These are phyloP conservation scores for Sarcophaga bullata DNA, from an alignment of 1,140 invertebrate genomes.

Conservation along the genomic window DNA sequence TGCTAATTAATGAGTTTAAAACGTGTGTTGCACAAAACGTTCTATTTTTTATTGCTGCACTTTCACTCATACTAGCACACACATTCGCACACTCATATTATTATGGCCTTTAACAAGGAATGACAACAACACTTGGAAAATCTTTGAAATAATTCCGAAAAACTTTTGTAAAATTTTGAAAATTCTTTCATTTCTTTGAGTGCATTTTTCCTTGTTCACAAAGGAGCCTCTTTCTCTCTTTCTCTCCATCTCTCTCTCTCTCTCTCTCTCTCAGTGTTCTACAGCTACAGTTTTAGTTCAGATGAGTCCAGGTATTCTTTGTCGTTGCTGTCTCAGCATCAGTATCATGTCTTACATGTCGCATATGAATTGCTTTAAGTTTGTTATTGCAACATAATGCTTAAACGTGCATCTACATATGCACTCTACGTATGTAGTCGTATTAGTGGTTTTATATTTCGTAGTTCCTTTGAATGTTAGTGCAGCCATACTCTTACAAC, in stretches of 20 bases:
- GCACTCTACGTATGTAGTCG: not conserved
- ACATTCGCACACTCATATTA: no score
- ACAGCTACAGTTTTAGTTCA: not conserved
- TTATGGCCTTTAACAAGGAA: no score
- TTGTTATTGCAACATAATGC: not conserved
- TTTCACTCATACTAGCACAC: not conserved
- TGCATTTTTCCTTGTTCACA: not conserved
- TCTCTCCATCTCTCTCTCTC: not conserved
- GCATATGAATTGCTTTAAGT: not conserved
- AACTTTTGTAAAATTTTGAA: no score
- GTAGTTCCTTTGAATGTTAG: no score
- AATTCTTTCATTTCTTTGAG: no score
- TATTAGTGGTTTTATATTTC: no score
- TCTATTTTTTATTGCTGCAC: not conserved
- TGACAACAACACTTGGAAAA: no score
- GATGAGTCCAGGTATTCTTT: not conserved
- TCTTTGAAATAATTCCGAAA: no score
- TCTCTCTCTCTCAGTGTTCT: no score
- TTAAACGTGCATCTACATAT: slow-evolving; percentile 3
- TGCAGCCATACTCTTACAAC: not conserved
- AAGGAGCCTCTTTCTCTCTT: not conserved
- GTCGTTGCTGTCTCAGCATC: not conserved
- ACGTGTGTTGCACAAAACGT: slow-evolving; percentile 5
- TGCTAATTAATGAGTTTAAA: slow-evolving; percentile 27
- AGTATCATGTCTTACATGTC: not conserved